Evolutionary conservation across 2,888 invertebrate genomes (phyloP).

Genomic region (Psylliodes chrysocephalus): DNA sequence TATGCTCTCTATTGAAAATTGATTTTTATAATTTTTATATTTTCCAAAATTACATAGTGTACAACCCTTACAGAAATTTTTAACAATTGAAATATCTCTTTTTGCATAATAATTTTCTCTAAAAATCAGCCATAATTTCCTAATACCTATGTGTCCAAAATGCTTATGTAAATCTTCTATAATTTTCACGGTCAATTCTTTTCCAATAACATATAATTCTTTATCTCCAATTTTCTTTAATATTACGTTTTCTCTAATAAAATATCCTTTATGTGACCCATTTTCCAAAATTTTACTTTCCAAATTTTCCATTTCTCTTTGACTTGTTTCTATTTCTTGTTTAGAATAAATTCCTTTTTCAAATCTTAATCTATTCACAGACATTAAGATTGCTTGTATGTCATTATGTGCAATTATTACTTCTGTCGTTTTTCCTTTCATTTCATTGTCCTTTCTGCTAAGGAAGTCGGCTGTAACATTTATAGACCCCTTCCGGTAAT

Average conservation of each 20-base stretch:
- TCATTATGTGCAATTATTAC: neutral
- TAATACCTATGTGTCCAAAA: constrained; percentile 13
- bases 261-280: neutral
- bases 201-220: neutral
- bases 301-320: neutral
- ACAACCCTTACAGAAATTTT: no score
- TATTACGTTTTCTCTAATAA: neutral
- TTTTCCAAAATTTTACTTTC: neutral
- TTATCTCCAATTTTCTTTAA: neutral
- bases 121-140: constrained; percentile 32
- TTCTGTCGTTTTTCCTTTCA: neutral
- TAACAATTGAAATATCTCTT: no score
- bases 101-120: no score
- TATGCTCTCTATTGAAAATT: neutral
- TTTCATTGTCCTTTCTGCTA: neutral
- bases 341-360: neutral
- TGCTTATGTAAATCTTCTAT: neutral
- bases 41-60: neutral
- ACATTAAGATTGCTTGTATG: neutral
- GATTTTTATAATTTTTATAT: neutral
- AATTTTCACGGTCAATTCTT: neutral
- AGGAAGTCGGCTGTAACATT: constrained; percentile 16
- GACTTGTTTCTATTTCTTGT: neutral
- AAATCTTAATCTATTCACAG: neutral
- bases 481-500: constrained; percentile 13